Evolutionary conservation across 1,140 invertebrate genomes (phyloP), one percentile per base, ranked within the genome.

Genomic region (Zaprionus nigranus): DNA sequence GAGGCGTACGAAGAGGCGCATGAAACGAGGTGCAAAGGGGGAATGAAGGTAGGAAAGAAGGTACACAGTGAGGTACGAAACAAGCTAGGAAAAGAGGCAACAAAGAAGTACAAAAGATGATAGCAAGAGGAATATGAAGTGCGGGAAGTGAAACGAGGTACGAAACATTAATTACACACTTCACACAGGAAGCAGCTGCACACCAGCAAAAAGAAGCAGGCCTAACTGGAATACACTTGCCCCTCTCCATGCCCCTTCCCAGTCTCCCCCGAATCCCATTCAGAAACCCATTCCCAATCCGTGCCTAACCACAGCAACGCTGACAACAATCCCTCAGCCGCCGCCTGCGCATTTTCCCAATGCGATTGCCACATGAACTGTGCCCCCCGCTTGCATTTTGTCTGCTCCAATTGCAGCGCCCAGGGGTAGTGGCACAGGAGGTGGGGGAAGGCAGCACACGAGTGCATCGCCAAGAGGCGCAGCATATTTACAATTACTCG

Each of bases 401-500:
- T 87, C 84, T 87, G 84, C 84, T 88, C 84, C 84, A 87, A 72
- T 87, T 87, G 84, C 84, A 87, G 59, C 38, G 56, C 62, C 6
- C 40, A 51, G 57, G 24, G 43, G 17, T 7, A 20, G n/a, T 7
- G n/a, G 43, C 5, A 49, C 5, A 49, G n/a, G 7, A 20, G 9
- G 11, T 20, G 17, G 2, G 2, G 20, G 20, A 1, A n/a, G 78
- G 81, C 83, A 54, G 26, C 30, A 70, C 9, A 30, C 38, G 61
- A 40, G 51, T 65, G 49, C 56, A 15, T 13, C 43, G 40, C 46
- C 61, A 30, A 70, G 68, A 64, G 72, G 69, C 65, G 13, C 62
- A 75, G 73, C 85, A 81, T 88, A 88, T 88, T 88, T 88, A 88
- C 84, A 81, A 77, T 88, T 90, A 79, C 84, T 79, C 65, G 83